Evolutionary conservation across 2,797 vertebrate species (phyloP).

Genomic region (Periparus ater): DNA sequence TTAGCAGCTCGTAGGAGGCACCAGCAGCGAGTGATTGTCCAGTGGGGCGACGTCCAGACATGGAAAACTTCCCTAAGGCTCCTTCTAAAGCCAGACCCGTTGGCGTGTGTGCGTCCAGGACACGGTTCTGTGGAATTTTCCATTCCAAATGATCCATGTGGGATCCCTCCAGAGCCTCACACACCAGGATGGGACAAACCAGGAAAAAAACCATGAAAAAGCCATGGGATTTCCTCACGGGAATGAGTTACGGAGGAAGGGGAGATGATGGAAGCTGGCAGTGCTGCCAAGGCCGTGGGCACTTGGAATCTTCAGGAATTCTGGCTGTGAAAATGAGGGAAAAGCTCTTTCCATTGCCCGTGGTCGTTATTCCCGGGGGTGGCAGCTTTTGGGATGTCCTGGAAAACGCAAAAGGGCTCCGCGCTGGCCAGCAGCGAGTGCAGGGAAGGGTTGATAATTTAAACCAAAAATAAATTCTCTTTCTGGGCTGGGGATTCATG

Average conservation of each 20-base stretch:
- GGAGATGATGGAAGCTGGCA: background rate
- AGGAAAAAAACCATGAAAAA: background rate
- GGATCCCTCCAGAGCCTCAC: background rate
- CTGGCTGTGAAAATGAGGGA: background rate
- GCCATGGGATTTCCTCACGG: fast-evolving
- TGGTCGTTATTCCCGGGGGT: background rate
- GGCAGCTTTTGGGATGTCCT: background rate
- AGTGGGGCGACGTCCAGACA: background rate
- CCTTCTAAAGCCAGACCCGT: background rate
- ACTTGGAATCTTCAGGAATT: background rate
- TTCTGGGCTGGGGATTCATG: background rate
- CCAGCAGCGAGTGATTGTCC: background rate
- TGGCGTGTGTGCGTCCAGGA: background rate
- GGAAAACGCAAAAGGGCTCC: background rate
- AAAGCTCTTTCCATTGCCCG: background rate
- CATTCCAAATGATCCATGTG: fast-evolving
- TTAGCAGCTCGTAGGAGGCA: background rate
- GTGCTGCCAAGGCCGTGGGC: background rate
- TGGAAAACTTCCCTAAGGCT: background rate
- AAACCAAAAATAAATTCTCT: constrained; percentile 42
- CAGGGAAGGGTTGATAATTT: background rate
- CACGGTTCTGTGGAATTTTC: background rate
- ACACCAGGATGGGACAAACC: background rate
- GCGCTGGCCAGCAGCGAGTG: constrained; percentile 44
- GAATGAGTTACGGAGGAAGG: too few relatives aligned